A percentile compares a stretch with the other conserved stretches of the same genome.
Evolutionary conservation across 53 echinoderm and acorn worm species (phyloP).

Genomic region (Astropecten irregularis): DNA sequence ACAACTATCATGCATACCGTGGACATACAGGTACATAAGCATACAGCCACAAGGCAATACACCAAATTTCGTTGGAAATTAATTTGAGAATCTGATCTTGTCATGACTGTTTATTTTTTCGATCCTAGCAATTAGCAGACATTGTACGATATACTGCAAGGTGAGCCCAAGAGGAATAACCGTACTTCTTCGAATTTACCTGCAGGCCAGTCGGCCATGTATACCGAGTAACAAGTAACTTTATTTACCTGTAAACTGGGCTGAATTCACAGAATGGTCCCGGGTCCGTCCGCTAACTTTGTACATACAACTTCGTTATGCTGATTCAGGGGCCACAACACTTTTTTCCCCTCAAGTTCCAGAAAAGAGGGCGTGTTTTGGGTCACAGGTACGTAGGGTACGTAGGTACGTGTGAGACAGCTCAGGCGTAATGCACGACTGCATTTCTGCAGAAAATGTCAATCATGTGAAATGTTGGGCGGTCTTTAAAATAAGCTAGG

Average conservation of each 20-base stretch:
- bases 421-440: too few relatives aligned
- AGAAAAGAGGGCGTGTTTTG: too few relatives aligned
- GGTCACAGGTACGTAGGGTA: too few relatives aligned
- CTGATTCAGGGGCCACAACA: conserved; percentile 10
- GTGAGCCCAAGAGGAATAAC: too few relatives aligned
- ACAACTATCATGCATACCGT: not conserved
- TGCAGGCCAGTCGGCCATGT: not conserved
- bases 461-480: too few relatives aligned
- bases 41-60: conserved; percentile 11
- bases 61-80: conserved; percentile 18
- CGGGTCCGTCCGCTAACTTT: not conserved
- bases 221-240: not conserved
- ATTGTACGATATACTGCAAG: not conserved
- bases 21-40: not conserved
- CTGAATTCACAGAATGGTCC: conserved; percentile 22
- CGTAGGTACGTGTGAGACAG: too few relatives aligned
- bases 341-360: too few relatives aligned
- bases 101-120: not conserved
- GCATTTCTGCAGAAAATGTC: too few relatives aligned
- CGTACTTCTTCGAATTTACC: not conserved
- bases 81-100: not conserved
- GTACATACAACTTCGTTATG: not conserved
- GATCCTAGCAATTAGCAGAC: not conserved
- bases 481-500: too few relatives aligned
- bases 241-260: not conserved